phyloP scores from a whole-genome alignment of 2,888 invertebrate genomes.

The Pecten maximus region DNA sequence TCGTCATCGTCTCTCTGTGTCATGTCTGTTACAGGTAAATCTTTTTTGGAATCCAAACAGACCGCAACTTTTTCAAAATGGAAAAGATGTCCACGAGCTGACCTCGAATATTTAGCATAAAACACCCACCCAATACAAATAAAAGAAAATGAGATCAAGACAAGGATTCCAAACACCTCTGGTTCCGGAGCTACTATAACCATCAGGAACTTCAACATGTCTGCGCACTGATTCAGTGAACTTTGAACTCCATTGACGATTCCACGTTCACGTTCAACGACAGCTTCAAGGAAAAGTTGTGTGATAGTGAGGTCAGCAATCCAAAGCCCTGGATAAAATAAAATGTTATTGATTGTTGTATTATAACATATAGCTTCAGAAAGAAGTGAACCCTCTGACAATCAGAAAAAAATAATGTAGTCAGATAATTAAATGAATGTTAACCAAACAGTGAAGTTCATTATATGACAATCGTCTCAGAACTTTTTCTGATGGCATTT shows the following conservation, averaged over 20 bases:
- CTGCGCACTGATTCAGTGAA: constrained; percentile 84
- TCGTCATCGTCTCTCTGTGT: not conserved
- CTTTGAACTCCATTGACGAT: constrained; percentile 84
- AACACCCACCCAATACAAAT: constrained; percentile 75
- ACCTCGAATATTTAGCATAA: constrained; percentile 74
- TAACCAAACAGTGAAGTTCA: not conserved
- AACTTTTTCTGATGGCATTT: too few species aligned
- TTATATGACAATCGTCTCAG: too few species aligned
- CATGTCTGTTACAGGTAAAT: not conserved
- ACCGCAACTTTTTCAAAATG: constrained; percentile 65
- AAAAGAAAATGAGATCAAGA: constrained; percentile 82
- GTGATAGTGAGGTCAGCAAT: constrained; percentile 84
- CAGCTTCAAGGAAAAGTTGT: constrained; percentile 84
- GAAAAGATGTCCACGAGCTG: constrained; percentile 72
- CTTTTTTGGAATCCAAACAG: constrained; percentile 43
- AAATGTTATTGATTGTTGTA: not conserved
- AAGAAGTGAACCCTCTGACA: too few species aligned
- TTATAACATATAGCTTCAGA: too few species aligned
- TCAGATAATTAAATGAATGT: not conserved
- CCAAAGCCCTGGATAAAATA: constrained; percentile 83
- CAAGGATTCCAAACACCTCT: constrained; percentile 83
- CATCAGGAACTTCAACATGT: constrained; percentile 83
- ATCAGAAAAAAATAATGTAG: not conserved
- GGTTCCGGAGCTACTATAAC: constrained; percentile 83
- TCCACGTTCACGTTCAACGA: constrained; percentile 83